phyloP scores from a whole-genome alignment of 2,113 vertebrate genomes.

The Leucosticte australis region DNA sequence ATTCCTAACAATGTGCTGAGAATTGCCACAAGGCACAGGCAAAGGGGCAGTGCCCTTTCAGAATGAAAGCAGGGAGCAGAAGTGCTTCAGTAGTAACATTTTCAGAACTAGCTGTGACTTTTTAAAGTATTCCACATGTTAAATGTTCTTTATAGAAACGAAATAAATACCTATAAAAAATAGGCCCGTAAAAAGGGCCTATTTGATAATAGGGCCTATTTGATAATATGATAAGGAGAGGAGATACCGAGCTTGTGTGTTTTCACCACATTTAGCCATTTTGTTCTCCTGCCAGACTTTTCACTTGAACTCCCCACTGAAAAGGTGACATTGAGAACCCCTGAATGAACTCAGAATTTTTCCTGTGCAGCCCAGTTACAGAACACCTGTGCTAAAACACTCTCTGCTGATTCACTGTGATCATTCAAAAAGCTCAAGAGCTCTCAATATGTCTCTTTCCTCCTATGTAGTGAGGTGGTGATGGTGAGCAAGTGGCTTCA shows the following conservation, averaged over 20 bases:
- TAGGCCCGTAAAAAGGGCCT: background rate
- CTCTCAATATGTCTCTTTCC: conserved; percentile 30
- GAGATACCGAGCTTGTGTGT: background rate
- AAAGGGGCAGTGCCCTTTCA: background rate
- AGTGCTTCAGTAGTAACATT: background rate
- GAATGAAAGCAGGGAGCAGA: background rate
- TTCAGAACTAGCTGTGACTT: background rate
- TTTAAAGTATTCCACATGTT: background rate
- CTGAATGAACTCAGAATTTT: background rate
- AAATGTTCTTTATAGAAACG: background rate
- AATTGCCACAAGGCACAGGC: background rate
- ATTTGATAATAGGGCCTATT: too few species aligned
- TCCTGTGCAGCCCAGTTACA: background rate
- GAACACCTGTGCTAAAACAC: conserved; percentile 48
- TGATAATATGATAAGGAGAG: background rate
- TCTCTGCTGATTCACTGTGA: conserved; percentile 45
- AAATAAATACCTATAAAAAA: background rate
- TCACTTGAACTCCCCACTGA: background rate
- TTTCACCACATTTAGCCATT: background rate
- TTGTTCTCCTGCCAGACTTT: background rate
- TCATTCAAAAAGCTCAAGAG: conserved; percentile 61
- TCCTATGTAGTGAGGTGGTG: conserved; percentile 27
- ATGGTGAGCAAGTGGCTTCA: conserved; percentile 41
- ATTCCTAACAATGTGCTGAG: background rate
- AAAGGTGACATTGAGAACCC: conserved; percentile 10